Evolutionary conservation across 2,113 vertebrate genomes (phyloP).

Genomic region (Misgurnus mizolepis): DNA sequence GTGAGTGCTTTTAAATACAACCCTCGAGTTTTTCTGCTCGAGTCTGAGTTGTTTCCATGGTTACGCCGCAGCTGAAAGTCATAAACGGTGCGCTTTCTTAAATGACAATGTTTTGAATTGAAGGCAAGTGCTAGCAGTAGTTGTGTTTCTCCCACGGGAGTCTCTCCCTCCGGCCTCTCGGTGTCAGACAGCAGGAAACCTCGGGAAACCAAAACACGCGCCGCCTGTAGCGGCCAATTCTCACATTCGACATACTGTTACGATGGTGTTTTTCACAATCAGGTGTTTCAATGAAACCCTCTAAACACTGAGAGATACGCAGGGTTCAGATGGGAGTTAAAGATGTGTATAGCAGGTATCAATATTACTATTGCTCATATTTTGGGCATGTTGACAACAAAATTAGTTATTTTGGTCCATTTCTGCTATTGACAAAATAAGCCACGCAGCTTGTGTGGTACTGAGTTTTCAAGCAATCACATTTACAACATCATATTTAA

Average conservation of each 20-base stretch:
- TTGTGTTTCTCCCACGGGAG: conserved; percentile 35
- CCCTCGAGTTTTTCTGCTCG: conserved; percentile 27
- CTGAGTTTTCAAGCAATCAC: too few species aligned
- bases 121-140: conserved; percentile 44
- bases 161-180: conserved; percentile 30
- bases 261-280: conserved; percentile 33
- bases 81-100: conserved; percentile 43
- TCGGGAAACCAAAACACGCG: conserved; percentile 30
- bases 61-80: conserved; percentile 51
- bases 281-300: conserved; percentile 30
- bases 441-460: too few species aligned
- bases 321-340: too few species aligned
- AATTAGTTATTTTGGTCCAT: too few species aligned
- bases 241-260: conserved; percentile 40
- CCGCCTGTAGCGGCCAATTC: conserved; percentile 19
- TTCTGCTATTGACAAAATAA: too few species aligned
- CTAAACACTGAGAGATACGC: background rate
- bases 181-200: conserved; percentile 25
- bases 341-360: too few species aligned
- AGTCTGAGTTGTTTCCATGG: conserved; percentile 61
- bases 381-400: too few species aligned
- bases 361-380: too few species aligned
- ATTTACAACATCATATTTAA: too few species aligned
- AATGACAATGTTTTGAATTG: conserved; percentile 54
- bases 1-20: conserved; percentile 40